Evolutionary conservation across 2,888 invertebrate species (phyloP).

Genomic region (Xanthia togata): DNA sequence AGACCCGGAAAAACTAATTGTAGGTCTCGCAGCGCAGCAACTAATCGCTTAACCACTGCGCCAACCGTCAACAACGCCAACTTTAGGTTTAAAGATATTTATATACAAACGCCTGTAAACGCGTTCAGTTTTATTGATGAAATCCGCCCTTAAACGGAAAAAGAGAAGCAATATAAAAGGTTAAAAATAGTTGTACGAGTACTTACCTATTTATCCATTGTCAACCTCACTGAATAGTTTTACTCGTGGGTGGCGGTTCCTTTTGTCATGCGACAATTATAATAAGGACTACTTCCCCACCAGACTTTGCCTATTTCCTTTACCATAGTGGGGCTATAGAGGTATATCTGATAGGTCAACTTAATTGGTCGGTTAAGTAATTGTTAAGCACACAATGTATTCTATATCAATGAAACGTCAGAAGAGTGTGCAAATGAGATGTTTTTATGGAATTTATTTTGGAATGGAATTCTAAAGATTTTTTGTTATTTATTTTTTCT

Average conservation of each 20-base stretch:
- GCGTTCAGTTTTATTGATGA: no score
- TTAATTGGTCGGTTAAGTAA: conserved; percentile 12
- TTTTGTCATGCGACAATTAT: conserved; percentile 40
- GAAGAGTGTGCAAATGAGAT: conserved; percentile 12
- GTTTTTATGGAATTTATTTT: conserved; percentile 3
- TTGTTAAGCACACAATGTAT: conserved; percentile 15
- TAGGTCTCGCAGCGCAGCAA: no score
- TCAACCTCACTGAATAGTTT: conserved; percentile 48
- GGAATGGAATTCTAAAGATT: background rate
- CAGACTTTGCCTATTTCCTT: background rate
- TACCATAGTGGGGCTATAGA: background rate
- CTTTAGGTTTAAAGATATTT: background rate
- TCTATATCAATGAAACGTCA: conserved; percentile 20
- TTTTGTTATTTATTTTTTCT: no score
- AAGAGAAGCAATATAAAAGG: conserved; percentile 10
- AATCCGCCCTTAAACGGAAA: conserved; percentile 10
- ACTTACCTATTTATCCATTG: conserved; percentile 41
- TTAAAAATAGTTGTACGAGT: conserved; percentile 40
- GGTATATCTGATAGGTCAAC: conserved; percentile 20
- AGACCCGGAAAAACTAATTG: no score
- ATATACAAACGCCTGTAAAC: no score
- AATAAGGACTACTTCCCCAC: conserved; percentile 17
- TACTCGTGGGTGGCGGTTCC: conserved; percentile 23
- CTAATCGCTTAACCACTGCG: no score
- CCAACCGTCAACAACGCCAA: no score